A percentile compares a stretch with the other conserved stretches of the same genome.
These are phyloP conservation scores for Campylomormyrus tamandua DNA, from an alignment of 2,113 vertebrate species.

Conservation along the genomic window DNA sequence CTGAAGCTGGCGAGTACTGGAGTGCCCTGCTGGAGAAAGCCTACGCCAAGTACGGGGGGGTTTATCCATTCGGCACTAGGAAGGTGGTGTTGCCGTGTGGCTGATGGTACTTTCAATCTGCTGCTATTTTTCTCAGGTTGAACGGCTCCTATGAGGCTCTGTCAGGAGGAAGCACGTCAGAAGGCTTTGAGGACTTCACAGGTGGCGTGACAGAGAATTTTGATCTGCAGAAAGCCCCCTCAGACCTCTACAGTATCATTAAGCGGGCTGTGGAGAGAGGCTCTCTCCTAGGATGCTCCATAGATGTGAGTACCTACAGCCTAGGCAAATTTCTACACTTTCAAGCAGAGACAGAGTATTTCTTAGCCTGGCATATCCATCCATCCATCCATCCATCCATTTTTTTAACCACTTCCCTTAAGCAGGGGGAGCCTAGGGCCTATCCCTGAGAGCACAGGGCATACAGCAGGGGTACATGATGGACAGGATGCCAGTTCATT, in stretches of 20 bases:
- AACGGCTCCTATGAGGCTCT: slow-evolving; percentile 87
- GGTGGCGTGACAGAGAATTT: slow-evolving; percentile 89
- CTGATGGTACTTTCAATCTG: neutral
- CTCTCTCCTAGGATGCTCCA: slow-evolving; percentile 87
- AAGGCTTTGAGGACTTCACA: slow-evolving; percentile 92
- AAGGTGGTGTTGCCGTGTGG: neutral
- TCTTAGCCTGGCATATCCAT: neutral
- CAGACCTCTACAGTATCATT: slow-evolving; percentile 77
- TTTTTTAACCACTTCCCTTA: neutral
- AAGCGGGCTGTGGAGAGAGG: slow-evolving; percentile 77
- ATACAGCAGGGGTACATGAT: neutral
- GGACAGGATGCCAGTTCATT: neutral
- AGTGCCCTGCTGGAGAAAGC: slow-evolving; percentile 63
- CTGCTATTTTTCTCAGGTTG: slow-evolving; percentile 55
- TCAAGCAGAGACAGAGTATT: neutral
- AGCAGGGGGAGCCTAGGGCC: neutral
- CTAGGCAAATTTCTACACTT: neutral
- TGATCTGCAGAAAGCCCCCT: slow-evolving; percentile 69
- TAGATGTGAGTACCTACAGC: slow-evolving; percentile 68
- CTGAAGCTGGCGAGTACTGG: slow-evolving; percentile 63
- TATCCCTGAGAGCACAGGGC: neutral
- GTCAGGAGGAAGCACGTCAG: slow-evolving; percentile 82
- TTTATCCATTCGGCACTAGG: neutral
- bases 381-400: neutral
- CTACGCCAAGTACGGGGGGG: slow-evolving; percentile 59